Conservation (phyloP, 2,113 vertebrate genomes). For the Laticauda colubrina region DNA sequence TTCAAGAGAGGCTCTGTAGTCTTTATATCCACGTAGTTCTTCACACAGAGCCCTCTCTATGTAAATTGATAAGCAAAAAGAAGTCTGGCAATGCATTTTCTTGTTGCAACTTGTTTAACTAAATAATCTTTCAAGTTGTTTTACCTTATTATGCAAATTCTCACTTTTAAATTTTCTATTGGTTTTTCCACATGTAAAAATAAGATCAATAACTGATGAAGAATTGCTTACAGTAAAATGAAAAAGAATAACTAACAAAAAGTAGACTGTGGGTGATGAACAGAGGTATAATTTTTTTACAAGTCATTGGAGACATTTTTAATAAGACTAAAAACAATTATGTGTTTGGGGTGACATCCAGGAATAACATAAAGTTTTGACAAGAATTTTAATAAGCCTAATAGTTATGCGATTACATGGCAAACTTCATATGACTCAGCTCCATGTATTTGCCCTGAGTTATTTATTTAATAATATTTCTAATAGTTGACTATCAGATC, state of each 20-base stretch:
- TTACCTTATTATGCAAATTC: not conserved
- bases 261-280: not conserved
- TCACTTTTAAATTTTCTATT: not conserved
- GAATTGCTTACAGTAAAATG: not conserved
- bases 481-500: not conserved
- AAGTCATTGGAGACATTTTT: not conserved
- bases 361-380: not conserved
- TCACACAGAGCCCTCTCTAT: not conserved
- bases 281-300: not conserved
- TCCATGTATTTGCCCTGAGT: not conserved
- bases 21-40: not conserved
- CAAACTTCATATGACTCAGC: not conserved
- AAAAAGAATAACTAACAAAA: not conserved
- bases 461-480: not conserved
- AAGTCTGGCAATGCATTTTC: not conserved
- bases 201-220: not conserved
- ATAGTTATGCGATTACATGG: not conserved
- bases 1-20: not conserved
- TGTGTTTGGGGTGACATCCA: not conserved
- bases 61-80: not conserved
- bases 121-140: not conserved
- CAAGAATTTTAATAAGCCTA: not conserved
- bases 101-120: not conserved
- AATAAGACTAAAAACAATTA: not conserved
- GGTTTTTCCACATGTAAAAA: not conserved